Evolutionary conservation across 1,140 invertebrate genomes (phyloP).

Genomic region (Drosophila kikkawai): DNA sequence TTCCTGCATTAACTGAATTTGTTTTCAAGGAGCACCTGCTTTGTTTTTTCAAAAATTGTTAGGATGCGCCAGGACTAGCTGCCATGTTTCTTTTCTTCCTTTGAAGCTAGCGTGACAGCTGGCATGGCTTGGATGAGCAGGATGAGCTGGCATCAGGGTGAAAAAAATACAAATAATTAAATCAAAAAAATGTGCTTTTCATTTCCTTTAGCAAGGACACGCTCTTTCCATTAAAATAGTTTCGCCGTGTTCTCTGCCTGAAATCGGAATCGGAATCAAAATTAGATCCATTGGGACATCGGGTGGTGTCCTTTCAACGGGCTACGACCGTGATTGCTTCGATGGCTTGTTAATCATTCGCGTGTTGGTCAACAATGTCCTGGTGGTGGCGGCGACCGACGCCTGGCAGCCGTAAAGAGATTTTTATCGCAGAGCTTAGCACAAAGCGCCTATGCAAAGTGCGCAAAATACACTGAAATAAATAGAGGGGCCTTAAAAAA

Average conservation of each 20-base stretch:
- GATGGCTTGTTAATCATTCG: constrained; percentile 72
- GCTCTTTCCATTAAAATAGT: constrained; percentile 34
- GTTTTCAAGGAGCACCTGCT: background rate
- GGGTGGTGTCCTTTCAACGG: constrained; percentile 4
- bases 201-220: constrained; percentile 6
- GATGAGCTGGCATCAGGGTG: background rate
- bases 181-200: constrained; percentile 34
- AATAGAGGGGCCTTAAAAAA: background rate
- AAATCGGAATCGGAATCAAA: background rate
- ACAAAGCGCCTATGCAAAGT: constrained; percentile 20
- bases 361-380: constrained; percentile 56
- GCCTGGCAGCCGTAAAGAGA: constrained; percentile 37
- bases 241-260: background rate
- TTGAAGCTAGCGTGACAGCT: background rate
- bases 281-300: background rate
- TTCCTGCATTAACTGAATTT: background rate
- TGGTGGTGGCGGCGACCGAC: background rate
- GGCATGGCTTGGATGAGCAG: background rate
- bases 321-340: constrained; percentile 33
- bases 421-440: constrained; percentile 55
- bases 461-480: constrained; percentile 7
- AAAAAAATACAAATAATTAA: constrained; percentile 23
- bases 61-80: background rate
- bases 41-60: background rate
- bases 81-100: background rate